Base-by-base conservation (phyloP, 2,888 invertebrate species). In the Andrena haemorrhoa region DNA sequence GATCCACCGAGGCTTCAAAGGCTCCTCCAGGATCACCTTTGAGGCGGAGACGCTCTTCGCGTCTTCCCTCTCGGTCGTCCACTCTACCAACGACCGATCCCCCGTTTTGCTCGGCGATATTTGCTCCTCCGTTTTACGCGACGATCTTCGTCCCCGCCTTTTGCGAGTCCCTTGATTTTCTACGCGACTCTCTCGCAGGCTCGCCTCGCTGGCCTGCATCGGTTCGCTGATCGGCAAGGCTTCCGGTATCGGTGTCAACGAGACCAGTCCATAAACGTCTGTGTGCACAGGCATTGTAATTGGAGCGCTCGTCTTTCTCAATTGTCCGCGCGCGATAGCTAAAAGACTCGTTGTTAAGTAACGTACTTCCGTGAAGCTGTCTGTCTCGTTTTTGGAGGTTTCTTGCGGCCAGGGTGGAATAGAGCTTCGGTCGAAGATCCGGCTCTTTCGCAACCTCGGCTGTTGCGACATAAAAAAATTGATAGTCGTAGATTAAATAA, bases 1-100 rank as follows among this genome's bases (percentile, higher is more conserved):
- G 61, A 91, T 81, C 81, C 88, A 87, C 41, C 90, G 89, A 12
- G 91, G 73, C 56, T 89, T 87, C 26, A 90, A 64, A 49, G 78
- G 26, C 61, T 89, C 87, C 47, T 88, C 90, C 1, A 76, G 7
- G 4, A 71, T n/a, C 1, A 47, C 35, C 23, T 68, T 66, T 5
- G 41, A 1, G 41, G n/a, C 16, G 12, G 6, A 41, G 41, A 10
- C 47, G n/a, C 23, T 35, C 16, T 20, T 63, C 26, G 56, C 41
- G 26, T 60, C 53, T 1, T 8, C 78, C 61, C 33, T 83, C 1
- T 73, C 79, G 29, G 47, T 33, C 20, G 70, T 71, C 29, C 68
- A 74, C 4, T 35, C 6, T n/a, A 61, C 68, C 31, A 63, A 16
- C 2, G 80, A 77, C 41, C 12, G 33, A 33, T 87, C 76, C 20